phyloP scores from a whole-genome alignment of 2,888 invertebrate genomes.

The Autographa gamma region DNA sequence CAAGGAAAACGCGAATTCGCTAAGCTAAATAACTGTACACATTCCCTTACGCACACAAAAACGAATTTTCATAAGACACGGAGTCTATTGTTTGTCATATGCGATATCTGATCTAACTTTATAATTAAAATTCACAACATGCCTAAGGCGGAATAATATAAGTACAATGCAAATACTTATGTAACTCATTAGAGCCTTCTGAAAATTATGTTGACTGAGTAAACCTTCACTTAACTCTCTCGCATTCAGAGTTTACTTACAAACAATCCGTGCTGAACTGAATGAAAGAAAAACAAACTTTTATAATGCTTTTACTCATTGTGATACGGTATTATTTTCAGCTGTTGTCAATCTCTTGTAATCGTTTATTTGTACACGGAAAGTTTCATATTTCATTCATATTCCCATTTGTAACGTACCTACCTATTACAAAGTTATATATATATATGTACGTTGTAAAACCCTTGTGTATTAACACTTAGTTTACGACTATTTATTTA shows the following conservation, averaged over 20 bases:
- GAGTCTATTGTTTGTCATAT: slow-evolving; percentile 7
- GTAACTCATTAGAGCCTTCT: slow-evolving; percentile 40
- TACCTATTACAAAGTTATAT: no score
- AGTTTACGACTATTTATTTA: no score
- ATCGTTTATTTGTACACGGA: neutral
- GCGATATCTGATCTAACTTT: slow-evolving; percentile 9
- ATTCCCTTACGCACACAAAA: neutral
- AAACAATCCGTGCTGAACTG: slow-evolving; percentile 30
- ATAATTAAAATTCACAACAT: slow-evolving; percentile 10
- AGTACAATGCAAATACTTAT: slow-evolving; percentile 15
- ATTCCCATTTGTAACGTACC: no score
- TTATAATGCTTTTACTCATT: slow-evolving; percentile 18
- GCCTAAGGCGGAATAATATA: slow-evolving; percentile 4
- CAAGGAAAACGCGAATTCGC: no score
- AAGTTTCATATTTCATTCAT: neutral
- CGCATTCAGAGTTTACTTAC: slow-evolving; percentile 27
- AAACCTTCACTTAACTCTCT: slow-evolving; percentile 32
- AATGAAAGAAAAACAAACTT: slow-evolving; percentile 44
- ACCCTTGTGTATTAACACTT: no score
- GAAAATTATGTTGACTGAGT: slow-evolving; percentile 37
- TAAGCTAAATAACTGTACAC: neutral
- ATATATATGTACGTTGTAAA: no score
- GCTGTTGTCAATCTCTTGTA: neutral
- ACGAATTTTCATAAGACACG: neutral
- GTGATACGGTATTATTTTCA: slow-evolving; percentile 21